Evolutionary conservation across 2,888 invertebrate species (phyloP).

Genomic region (Nemotelus nigrinus): DNA sequence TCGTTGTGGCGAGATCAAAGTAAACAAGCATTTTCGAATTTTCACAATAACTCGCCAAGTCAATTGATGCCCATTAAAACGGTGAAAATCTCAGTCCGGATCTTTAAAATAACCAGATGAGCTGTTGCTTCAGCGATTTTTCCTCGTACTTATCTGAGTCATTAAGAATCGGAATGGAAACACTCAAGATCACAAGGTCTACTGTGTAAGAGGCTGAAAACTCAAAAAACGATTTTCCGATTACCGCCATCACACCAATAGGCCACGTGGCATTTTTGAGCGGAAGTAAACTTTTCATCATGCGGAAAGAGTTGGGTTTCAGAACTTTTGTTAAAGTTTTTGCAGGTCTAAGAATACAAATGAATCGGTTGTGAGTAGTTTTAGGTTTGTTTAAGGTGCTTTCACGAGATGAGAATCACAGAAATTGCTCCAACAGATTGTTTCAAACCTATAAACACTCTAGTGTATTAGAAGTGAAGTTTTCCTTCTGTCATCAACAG

Average conservation of each 20-base stretch:
- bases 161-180: not conserved
- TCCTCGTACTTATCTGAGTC: not conserved
- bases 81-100: constrained; percentile 26
- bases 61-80: constrained; percentile 26
- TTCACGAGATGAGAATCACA: too few relatives aligned
- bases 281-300: too few relatives aligned
- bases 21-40: constrained; percentile 30
- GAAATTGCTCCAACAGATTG: too few relatives aligned
- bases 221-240: not conserved
- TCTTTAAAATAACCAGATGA: constrained; percentile 36
- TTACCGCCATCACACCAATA: not conserved
- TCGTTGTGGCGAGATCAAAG: constrained; percentile 27
- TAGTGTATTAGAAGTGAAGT: too few relatives aligned
- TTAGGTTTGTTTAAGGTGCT: too few relatives aligned
- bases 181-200: not conserved
- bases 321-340: too few relatives aligned
- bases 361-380: too few relatives aligned
- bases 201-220: not conserved
- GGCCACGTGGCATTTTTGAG: not conserved
- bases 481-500: too few relatives aligned
- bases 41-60: constrained; percentile 45
- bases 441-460: too few relatives aligned
- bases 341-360: too few relatives aligned
- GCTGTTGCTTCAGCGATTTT: not conserved
- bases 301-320: too few relatives aligned